Evolutionary conservation across 2,113 vertebrate species (phyloP).

Genomic region (Melanotaenia duboulayi): DNA sequence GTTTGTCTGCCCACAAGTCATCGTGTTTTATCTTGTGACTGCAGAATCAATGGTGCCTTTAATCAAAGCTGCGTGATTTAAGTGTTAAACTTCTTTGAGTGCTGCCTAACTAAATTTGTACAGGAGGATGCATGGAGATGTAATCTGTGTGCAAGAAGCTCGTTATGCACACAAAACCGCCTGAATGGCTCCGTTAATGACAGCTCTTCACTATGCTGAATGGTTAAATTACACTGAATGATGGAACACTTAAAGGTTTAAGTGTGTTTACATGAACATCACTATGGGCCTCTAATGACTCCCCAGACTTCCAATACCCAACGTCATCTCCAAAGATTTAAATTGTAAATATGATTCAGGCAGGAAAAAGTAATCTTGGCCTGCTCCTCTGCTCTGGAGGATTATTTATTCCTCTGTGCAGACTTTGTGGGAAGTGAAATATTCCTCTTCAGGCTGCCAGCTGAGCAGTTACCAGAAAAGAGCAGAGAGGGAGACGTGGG

Average conservation of each 20-base stretch:
- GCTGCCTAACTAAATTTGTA: slow-evolving; percentile 18
- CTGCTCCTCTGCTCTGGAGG: slow-evolving; percentile 53
- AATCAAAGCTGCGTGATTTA: slow-evolving; percentile 29
- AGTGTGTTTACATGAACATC: background rate
- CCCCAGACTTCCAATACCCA: background rate
- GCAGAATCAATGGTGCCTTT: slow-evolving; percentile 7
- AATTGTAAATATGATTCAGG: slow-evolving; percentile 43
- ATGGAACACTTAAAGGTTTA: slow-evolving; percentile 12
- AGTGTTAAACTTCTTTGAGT: slow-evolving; percentile 8
- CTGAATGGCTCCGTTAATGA: slow-evolving; percentile 14
- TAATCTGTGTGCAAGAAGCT: slow-evolving; percentile 19
- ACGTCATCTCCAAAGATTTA: slow-evolving; percentile 57
- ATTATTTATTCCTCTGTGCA: slow-evolving; percentile 74
- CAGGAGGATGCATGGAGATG: slow-evolving; percentile 3
- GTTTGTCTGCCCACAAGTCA: slow-evolving; percentile 9
- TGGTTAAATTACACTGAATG: background rate
- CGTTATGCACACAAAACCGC: background rate
- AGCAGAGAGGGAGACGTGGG: slow-evolving; percentile 55
- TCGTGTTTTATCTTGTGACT: slow-evolving; percentile 16
- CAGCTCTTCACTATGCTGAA: background rate
- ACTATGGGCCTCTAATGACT: slow-evolving; percentile 1
- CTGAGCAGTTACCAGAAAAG: slow-evolving; percentile 66
- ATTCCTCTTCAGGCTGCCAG: slow-evolving; percentile 74
- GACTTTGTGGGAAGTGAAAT: slow-evolving; percentile 79
- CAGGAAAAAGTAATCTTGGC: slow-evolving; percentile 59